Conservation (phyloP, 2,797 vertebrate genomes). For the Mus spretus region DNA sequence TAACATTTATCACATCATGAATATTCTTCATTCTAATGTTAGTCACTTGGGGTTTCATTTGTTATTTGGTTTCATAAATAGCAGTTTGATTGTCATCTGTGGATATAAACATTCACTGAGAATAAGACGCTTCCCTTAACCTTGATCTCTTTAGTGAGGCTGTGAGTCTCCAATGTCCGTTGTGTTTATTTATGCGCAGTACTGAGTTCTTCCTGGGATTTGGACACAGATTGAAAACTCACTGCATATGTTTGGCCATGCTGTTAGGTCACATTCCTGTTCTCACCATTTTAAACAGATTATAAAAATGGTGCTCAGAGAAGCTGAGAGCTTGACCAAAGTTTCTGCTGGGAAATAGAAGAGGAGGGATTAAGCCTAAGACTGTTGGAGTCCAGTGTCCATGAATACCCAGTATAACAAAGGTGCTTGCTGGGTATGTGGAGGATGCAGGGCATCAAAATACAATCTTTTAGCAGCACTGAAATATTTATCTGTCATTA, state of each 20-base stretch:
- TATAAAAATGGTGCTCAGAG: background rate
- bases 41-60: background rate
- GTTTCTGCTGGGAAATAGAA: background rate
- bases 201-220: background rate
- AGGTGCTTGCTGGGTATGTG: fast-evolving
- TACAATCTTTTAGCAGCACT: background rate
- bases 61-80: background rate
- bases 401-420: background rate
- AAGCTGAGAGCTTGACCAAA: too few species aligned
- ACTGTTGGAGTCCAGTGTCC: background rate
- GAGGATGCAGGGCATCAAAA: background rate
- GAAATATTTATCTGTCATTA: background rate
- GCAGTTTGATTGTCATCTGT: background rate
- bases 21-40: background rate
- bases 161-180: background rate
- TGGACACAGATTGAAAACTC: background rate
- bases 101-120: background rate
- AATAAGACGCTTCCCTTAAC: background rate
- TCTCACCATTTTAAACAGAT: background rate
- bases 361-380: background rate
- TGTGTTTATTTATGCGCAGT: background rate
- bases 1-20: background rate
- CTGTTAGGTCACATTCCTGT: background rate
- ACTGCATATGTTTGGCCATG: background rate
- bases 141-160: background rate